Conservation (phyloP, 2,888 invertebrate species). For the Dermolepida albohirtum region DNA sequence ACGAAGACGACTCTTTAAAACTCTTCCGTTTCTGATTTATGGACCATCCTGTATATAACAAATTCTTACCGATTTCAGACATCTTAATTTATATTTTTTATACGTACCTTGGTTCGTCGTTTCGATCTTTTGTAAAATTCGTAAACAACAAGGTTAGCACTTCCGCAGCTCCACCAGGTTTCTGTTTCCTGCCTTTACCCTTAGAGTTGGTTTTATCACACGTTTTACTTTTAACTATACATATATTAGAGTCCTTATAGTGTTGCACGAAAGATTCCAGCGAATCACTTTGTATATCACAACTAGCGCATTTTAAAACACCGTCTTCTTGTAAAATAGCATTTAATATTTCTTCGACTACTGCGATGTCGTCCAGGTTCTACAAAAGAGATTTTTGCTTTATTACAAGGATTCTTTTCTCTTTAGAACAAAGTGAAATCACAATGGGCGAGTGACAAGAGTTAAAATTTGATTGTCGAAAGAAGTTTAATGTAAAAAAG, state of each 20-base stretch:
- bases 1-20: too few relatives aligned
- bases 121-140: too few relatives aligned
- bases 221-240: conserved; percentile 2
- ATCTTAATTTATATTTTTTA: too few relatives aligned
- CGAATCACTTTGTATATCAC: conserved; percentile 13
- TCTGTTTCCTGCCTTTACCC: neutral
- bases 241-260: conserved; percentile 9
- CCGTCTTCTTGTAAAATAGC: conserved; percentile 22
- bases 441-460: neutral
- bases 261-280: conserved; percentile 17
- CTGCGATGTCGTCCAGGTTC: conserved; percentile 32
- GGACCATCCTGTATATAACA: too few relatives aligned
- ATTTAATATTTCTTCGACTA: conserved; percentile 30
- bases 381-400: conserved; percentile 11
- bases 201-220: neutral
- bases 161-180: conserved; percentile 3
- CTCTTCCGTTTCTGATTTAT: too few relatives aligned
- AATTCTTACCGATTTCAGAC: too few relatives aligned
- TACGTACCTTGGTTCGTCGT: too few relatives aligned
- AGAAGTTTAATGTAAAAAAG: too few relatives aligned
- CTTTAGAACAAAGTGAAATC: neutral
- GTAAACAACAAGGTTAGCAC: too few relatives aligned
- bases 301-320: conserved; percentile 15
- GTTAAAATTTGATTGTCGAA: neutral
- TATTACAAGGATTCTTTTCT: conserved; percentile 4